phyloP scores from a whole-genome alignment of 2,888 invertebrate species.

The Cryptocheilus praepositus region DNA sequence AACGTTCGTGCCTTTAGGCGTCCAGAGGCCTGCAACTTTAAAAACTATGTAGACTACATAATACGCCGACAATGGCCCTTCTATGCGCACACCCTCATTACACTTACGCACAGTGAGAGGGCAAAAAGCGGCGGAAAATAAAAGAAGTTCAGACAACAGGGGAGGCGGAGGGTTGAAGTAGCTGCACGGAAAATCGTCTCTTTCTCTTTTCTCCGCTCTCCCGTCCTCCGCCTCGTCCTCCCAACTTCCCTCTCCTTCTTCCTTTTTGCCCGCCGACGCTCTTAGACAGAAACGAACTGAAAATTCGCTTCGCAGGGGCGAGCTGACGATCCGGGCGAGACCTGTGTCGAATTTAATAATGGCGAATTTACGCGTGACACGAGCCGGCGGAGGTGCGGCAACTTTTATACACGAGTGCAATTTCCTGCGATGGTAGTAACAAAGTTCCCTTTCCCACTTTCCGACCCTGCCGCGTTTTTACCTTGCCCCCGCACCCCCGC shows the following conservation, averaged over 20 bases:
- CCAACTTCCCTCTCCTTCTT: background rate
- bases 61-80: too few species aligned
- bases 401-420: conserved; percentile 36
- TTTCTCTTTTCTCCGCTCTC: background rate
- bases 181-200: too few species aligned
- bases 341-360: conserved; percentile 49
- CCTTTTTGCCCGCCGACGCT: background rate
- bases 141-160: conserved; percentile 26
- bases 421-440: conserved; percentile 27
- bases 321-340: background rate
- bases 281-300: conserved; percentile 5
- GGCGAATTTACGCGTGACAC: conserved; percentile 42
- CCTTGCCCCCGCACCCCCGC: background rate
- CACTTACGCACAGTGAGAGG: conserved; percentile 24
- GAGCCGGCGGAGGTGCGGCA: conserved; percentile 18
- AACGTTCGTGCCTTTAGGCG: too few species aligned
- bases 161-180: too few species aligned
- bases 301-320: background rate
- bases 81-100: conserved; percentile 18
- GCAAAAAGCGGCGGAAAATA: conserved; percentile 16
- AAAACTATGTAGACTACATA: too few species aligned
- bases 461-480: conserved; percentile 7
- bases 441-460: conserved; percentile 37
- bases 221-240: too few species aligned
- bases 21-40: too few species aligned